phyloP scores from a whole-genome alignment of 2,888 invertebrate species.

The Philopedon plagiatum region DNA sequence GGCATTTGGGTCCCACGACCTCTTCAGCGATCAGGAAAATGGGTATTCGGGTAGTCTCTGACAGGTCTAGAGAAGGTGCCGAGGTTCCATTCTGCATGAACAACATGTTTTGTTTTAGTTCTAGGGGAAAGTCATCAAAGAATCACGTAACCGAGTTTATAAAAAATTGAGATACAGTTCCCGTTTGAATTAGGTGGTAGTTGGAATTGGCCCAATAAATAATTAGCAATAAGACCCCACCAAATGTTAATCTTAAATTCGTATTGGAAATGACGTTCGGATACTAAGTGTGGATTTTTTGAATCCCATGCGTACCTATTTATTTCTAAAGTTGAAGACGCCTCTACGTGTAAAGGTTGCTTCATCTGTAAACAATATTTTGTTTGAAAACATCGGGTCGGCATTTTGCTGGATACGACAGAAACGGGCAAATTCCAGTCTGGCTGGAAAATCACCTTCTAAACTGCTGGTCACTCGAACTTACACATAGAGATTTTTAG shows the following conservation, averaged over 20 bases:
- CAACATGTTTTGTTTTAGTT: slow-evolving; percentile 7
- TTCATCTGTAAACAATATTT: slow-evolving; percentile 11
- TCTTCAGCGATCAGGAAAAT: not conserved
- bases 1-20: not conserved
- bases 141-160: not conserved
- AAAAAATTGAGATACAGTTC: slow-evolving; percentile 8
- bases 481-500: too few relatives aligned
- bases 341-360: slow-evolving; percentile 8
- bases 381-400: slow-evolving; percentile 8
- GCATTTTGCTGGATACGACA: not conserved
- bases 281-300: slow-evolving; percentile 34
- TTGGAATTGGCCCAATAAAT: slow-evolving; percentile 29
- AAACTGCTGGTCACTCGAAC: too few relatives aligned
- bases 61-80: not conserved
- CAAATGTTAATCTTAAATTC: slow-evolving; percentile 42
- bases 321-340: slow-evolving; percentile 12
- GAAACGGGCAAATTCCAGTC: slow-evolving; percentile 1
- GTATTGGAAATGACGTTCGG: slow-evolving; percentile 35
- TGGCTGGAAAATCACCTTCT: not conserved
- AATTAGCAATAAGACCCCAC: slow-evolving; percentile 31
- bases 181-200: slow-evolving; percentile 41
- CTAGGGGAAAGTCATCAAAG: not conserved
- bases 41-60: not conserved
- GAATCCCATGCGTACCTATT: slow-evolving; percentile 16
- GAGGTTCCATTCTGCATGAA: slow-evolving; percentile 5